Conservation (phyloP, 2,888 invertebrate genomes). For the Drosophila putrida region DNA sequence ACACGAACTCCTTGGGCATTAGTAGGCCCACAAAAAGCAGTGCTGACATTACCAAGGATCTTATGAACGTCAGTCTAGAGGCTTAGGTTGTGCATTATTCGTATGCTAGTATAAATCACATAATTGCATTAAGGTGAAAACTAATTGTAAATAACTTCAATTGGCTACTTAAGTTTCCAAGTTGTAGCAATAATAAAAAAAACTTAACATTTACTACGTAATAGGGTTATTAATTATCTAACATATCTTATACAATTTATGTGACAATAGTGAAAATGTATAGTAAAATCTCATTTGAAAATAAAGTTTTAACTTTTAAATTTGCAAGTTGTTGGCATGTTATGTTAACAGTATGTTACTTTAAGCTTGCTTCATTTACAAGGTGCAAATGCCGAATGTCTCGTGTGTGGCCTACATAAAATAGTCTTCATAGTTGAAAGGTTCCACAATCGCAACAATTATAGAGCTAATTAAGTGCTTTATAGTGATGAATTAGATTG, state of each 20-base stretch:
- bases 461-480: too few species aligned
- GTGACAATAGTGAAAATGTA: conserved; percentile 10
- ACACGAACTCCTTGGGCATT: conserved; percentile 36
- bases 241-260: conserved; percentile 4
- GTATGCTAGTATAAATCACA: conserved; percentile 8
- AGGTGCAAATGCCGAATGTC: too few species aligned
- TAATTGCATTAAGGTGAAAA: conserved; percentile 1
- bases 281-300: conserved; percentile 12
- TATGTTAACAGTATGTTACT: conserved; percentile 6
- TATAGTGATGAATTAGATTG: too few species aligned
- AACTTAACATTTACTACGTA: not conserved
- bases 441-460: too few species aligned
- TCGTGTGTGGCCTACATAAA: too few species aligned
- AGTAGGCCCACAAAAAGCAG: conserved; percentile 81
- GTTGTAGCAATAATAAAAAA: not conserved
- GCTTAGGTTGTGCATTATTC: conserved; percentile 44
- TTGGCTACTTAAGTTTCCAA: conserved; percentile 1
- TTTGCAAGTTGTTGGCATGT: not conserved
- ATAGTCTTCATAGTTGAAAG: too few species aligned
- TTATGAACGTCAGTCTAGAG: conserved; percentile 87
- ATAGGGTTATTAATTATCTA: conserved; percentile 4
- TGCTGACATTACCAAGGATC: conserved; percentile 87
- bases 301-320: conserved; percentile 19
- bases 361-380: not conserved
- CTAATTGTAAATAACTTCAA: conserved; percentile 17